Evolutionary conservation across 2,113 vertebrate species (phyloP).

Genomic region (Ailuropoda melanoleuca): DNA sequence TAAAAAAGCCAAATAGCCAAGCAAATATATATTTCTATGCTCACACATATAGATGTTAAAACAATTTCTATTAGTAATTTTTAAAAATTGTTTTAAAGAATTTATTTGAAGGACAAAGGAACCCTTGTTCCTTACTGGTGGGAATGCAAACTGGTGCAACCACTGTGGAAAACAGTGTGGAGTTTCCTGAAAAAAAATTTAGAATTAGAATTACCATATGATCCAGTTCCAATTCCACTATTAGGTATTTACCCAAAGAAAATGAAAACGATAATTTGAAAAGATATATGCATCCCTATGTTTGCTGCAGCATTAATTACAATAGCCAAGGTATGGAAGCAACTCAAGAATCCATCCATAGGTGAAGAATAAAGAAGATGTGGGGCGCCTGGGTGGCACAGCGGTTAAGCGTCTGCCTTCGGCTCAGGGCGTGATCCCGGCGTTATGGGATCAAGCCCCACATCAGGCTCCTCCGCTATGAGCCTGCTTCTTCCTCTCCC

Average conservation of each 20-base stretch:
- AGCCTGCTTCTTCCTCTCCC: too few relatives aligned
- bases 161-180: neutral
- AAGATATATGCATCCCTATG: neutral
- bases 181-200: neutral
- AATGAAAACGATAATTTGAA: neutral
- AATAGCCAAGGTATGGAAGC: neutral
- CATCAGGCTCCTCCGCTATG: too few relatives aligned
- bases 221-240: neutral
- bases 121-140: neutral
- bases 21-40: neutral
- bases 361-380: neutral
- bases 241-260: neutral
- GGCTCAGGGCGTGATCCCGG: too few relatives aligned
- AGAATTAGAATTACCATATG: neutral
- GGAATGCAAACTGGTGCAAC: neutral
- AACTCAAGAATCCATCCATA: neutral
- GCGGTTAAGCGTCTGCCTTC: too few relatives aligned
- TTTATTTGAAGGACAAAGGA: neutral
- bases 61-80: neutral
- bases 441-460: too few relatives aligned
- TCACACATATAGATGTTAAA: neutral
- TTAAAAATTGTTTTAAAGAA: neutral
- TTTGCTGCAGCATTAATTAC: neutral
- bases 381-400: too few relatives aligned
- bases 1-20: neutral